Evolutionary conservation across 2,888 invertebrate species (phyloP).

Genomic region (Apodemia hepburni): DNA sequence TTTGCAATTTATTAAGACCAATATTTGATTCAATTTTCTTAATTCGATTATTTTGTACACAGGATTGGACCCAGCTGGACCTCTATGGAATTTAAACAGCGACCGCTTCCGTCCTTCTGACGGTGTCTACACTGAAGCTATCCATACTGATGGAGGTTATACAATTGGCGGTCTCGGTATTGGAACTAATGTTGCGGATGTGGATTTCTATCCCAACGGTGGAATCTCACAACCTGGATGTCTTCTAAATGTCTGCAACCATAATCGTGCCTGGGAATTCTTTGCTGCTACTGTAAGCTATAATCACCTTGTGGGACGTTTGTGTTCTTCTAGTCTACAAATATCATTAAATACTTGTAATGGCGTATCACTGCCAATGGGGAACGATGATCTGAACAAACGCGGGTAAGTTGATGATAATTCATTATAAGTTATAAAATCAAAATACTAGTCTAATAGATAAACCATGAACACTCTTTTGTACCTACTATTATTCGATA

Average conservation of each 20-base stretch:
- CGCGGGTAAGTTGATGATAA: slow-evolving; percentile 37
- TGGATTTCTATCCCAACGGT: slow-evolving; percentile 79
- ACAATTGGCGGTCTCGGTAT: slow-evolving; percentile 41
- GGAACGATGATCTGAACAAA: slow-evolving; percentile 45
- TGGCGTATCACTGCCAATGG: slow-evolving; percentile 39
- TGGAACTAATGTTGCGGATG: slow-evolving; percentile 61
- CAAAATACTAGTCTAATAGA: too few relatives aligned
- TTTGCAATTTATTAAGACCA: too few relatives aligned
- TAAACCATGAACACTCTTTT: too few relatives aligned
- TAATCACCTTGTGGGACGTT: slow-evolving; percentile 41
- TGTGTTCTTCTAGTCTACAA: slow-evolving; percentile 38
- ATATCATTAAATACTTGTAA: slow-evolving; percentile 40
- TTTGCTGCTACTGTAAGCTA: slow-evolving; percentile 43
- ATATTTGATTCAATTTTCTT: too few relatives aligned
- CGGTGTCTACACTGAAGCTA: slow-evolving; percentile 56
- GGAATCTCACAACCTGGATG: slow-evolving; percentile 57
- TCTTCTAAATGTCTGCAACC: slow-evolving; percentile 41
- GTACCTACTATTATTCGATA: too few relatives aligned
- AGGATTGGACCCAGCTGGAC: slow-evolving; percentile 67
- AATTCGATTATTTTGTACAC: not conserved
- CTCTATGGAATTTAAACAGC: slow-evolving; percentile 46
- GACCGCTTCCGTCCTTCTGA: slow-evolving; percentile 45
- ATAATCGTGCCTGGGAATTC: slow-evolving; percentile 46
- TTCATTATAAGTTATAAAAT: too few relatives aligned
- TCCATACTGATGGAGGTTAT: slow-evolving; percentile 17